phyloP scores from a whole-genome alignment of 2,113 vertebrate genomes.

The Myotis davidii region DNA sequence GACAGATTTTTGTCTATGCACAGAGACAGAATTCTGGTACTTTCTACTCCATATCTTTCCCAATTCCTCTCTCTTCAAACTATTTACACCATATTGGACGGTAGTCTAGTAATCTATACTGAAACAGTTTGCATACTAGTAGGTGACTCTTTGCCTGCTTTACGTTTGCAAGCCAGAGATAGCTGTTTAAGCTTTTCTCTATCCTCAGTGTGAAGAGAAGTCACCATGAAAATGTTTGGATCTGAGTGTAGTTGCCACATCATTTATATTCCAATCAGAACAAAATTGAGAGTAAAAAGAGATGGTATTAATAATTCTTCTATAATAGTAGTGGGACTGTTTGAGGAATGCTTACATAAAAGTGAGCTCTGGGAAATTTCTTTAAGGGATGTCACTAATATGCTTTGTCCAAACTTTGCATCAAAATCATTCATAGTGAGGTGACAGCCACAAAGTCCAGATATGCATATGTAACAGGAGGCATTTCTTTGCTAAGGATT shows the following conservation, averaged over 20 bases:
- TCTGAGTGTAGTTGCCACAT: background rate
- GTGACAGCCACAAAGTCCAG: background rate
- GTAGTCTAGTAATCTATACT: background rate
- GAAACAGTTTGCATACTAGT: background rate
- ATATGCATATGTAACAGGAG: background rate
- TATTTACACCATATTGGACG: background rate
- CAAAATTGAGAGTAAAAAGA: background rate
- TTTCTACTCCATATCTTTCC: background rate
- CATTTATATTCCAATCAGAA: background rate
- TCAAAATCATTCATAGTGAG: background rate
- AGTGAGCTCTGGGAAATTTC: background rate
- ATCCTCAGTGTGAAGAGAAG: background rate
- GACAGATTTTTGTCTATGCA: background rate
- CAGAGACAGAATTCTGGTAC: rapidly evolving
- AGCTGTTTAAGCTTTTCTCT: background rate
- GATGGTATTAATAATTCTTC: background rate
- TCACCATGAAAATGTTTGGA: background rate
- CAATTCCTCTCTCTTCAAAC: background rate
- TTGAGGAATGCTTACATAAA: background rate
- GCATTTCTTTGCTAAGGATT: background rate
- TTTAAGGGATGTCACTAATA: background rate
- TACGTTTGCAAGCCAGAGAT: background rate
- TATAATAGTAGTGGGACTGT: background rate
- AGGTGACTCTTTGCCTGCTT: background rate
- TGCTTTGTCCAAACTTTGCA: background rate